A percentile compares a stretch with the other conserved stretches of the same genome.
phyloP scores from a whole-genome alignment of 2,113 vertebrate species.

The Ceratotherium simum region DNA sequence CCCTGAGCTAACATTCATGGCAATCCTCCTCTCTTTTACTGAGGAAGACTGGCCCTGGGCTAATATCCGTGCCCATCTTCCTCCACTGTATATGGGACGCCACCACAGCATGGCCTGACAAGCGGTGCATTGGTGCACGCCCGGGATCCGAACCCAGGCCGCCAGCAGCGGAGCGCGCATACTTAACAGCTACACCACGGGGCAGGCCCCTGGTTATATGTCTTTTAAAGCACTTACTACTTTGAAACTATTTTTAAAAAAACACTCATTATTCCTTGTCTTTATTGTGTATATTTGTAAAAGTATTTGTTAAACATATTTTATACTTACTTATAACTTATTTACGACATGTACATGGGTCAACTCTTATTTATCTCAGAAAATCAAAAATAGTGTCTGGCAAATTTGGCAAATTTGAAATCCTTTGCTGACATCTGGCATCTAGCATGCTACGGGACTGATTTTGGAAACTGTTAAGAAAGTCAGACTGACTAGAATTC shows the following conservation, averaged over 20 bases:
- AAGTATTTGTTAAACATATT: conserved; percentile 35
- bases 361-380: background rate
- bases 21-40: too few relatives aligned
- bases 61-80: too few relatives aligned
- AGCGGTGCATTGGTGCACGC: too few relatives aligned
- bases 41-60: too few relatives aligned
- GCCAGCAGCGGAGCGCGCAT: too few relatives aligned
- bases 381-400: conserved; percentile 43
- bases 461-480: background rate
- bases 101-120: too few relatives aligned
- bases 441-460: background rate
- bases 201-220: background rate
- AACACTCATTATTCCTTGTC: background rate
- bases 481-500: conserved; percentile 9
- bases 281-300: background rate
- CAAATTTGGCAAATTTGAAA: conserved; percentile 54
- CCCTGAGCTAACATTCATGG: too few relatives aligned
- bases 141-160: too few relatives aligned
- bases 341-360: background rate
- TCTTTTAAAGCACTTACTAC: background rate
- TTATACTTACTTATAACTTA: background rate
- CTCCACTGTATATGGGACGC: too few relatives aligned
- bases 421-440: background rate
- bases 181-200: too few relatives aligned
- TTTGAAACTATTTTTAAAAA: conserved; percentile 11